Conservation (phyloP, 2,797 vertebrate genomes). For the Philypnodon macrostomus region DNA sequence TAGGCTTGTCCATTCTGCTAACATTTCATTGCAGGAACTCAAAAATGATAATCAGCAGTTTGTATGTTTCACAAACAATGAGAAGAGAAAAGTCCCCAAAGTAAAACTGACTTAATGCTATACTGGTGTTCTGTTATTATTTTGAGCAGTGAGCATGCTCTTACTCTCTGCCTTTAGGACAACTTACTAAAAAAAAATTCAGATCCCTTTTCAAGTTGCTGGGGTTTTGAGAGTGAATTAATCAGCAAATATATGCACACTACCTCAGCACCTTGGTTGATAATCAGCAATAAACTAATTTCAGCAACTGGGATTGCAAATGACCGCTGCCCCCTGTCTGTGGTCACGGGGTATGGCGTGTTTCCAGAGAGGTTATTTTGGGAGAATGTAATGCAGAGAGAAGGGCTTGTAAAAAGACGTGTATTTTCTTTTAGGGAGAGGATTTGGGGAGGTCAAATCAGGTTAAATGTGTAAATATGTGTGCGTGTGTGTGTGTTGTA, state of each 20-base stretch:
- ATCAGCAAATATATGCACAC: conserved; percentile 62
- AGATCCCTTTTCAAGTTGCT: conserved; percentile 57
- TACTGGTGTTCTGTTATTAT: no score
- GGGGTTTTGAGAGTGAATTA: conserved; percentile 55
- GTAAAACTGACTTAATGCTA: no score
- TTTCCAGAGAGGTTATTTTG: conserved; percentile 67
- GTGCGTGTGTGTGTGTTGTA: conserved; percentile 23
- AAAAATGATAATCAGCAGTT: no score
- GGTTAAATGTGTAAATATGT: conserved; percentile 20
- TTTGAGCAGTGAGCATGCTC: no score
- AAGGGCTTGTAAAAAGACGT: conserved; percentile 14
- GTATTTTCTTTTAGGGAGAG: conserved; percentile 21
- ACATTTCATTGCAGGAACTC: no score
- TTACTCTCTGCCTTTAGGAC: conserved; percentile 36
- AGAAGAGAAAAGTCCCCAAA: no score
- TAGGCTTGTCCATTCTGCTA: no score
- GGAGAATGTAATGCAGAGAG: conserved; percentile 31
- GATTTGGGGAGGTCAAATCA: conserved; percentile 10
- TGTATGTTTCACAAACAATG: no score
- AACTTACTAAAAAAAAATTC: conserved; percentile 44
- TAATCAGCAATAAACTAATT: conserved; percentile 56
- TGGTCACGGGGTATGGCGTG: conserved; percentile 60
- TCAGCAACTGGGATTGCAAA: conserved; percentile 47
- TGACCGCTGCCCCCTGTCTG: conserved; percentile 50
- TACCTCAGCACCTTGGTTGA: conserved; percentile 69